Evolutionary conservation across 1,140 invertebrate genomes (phyloP).

Genomic region (Hyles vespertilio): DNA sequence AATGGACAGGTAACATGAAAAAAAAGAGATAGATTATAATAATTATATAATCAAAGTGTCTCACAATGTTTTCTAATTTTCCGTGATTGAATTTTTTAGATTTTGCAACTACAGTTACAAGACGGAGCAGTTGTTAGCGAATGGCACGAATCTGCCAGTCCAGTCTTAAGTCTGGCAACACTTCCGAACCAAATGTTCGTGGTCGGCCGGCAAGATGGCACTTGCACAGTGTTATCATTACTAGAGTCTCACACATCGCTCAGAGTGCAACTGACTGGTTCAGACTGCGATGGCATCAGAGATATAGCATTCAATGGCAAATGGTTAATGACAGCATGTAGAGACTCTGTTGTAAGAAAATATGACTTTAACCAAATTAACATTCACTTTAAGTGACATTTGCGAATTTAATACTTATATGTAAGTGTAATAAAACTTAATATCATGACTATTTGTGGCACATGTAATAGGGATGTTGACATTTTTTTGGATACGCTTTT

Average conservation of each 20-base stretch:
- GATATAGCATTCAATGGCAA: conserved; percentile 75
- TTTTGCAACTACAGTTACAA: conserved; percentile 46
- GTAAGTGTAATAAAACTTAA: too few relatives aligned
- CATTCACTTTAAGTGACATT: conserved; percentile 58
- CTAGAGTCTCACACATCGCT: conserved; percentile 46
- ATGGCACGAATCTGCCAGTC: conserved; percentile 71
- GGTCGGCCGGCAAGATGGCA: conserved; percentile 78
- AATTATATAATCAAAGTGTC: too few relatives aligned
- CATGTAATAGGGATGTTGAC: too few relatives aligned
- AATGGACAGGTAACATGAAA: conserved; percentile 68
- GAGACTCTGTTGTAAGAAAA: conserved; percentile 77
- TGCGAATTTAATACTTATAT: neutral
- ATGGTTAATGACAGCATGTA: conserved; percentile 76
- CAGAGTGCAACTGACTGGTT: conserved; percentile 79
- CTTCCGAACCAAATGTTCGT: conserved; percentile 63
- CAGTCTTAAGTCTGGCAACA: conserved; percentile 57
- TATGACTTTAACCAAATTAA: conserved; percentile 73
- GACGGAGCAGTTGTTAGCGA: conserved; percentile 47
- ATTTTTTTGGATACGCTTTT: too few relatives aligned
- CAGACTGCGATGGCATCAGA: conserved; percentile 82
- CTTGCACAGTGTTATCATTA: conserved; percentile 70
- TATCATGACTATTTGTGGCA: too few relatives aligned
- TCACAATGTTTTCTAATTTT: too few relatives aligned
- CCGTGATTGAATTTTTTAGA: conserved; percentile 34
- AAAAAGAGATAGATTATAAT: too few relatives aligned